A percentile compares a stretch with the other conserved stretches of the same genome.
Evolutionary conservation across 2,113 vertebrate genomes (phyloP).

Genomic region (Pantherophis guttatus): DNA sequence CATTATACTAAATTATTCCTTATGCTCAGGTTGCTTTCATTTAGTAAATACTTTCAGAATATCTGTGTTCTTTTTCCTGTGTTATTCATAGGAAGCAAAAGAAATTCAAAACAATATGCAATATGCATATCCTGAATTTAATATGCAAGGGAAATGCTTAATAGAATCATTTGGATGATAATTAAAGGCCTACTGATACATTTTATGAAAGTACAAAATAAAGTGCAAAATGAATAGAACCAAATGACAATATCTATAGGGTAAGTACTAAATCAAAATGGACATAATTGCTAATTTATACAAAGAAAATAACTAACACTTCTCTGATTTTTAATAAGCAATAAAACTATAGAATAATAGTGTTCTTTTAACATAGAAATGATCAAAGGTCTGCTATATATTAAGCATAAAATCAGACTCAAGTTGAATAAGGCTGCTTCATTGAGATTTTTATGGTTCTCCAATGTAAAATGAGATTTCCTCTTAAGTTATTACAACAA

Average conservation of each 20-base stretch:
- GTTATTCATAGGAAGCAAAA: constrained; percentile 59
- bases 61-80: background rate
- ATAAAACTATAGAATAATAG: constrained; percentile 45
- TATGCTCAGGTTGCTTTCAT: constrained; percentile 68
- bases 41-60: constrained; percentile 70
- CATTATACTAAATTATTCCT: constrained; percentile 71
- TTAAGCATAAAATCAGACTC: background rate
- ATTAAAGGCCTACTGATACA: constrained; percentile 69
- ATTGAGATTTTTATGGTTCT: background rate
- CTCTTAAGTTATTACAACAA: background rate
- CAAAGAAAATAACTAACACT: constrained; percentile 62
- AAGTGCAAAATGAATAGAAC: constrained; percentile 63
- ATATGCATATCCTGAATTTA: constrained; percentile 55
- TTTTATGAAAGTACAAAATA: constrained; percentile 65
- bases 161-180: constrained; percentile 69
- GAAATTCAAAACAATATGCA: constrained; percentile 65
- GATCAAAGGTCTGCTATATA: background rate
- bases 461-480: background rate
- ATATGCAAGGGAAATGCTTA: constrained; percentile 70
- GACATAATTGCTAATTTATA: constrained; percentile 64
- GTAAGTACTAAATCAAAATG: constrained; percentile 68
- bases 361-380: constrained; percentile 52
- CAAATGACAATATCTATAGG: constrained; percentile 63
- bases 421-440: background rate
- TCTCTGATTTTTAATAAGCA: constrained; percentile 48